Evolutionary conservation across 2,797 vertebrate species (phyloP), one percentile per base, ranked within the genome.

Genomic region (Sciurus carolinensis): DNA sequence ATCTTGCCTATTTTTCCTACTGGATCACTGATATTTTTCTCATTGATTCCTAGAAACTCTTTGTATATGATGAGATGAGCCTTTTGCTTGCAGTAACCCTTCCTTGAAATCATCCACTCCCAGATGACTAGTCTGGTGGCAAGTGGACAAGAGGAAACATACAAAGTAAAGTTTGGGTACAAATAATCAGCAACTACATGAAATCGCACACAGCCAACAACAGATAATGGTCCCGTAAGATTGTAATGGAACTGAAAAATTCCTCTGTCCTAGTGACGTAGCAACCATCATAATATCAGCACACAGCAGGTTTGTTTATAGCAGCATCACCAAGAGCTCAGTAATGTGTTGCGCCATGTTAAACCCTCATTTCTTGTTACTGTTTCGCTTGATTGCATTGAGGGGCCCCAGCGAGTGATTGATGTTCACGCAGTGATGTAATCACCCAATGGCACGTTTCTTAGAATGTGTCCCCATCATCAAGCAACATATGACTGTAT

Each of bases 41-140:
- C 83, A 76, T 50, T 95, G 67, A 95, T 80, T 81, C 64, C n/a
- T 92, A 79, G 73, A 30, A 77, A 91, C 30, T 62, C 85, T 92
- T 95, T 91, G 77, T 82, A 89, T 86, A 83, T 86, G 22, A 36
- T 79, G 50, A 92, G 22, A 93, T 85, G 42, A 73, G 36, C 42
- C 66, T 76, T 77, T 93, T 79, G 42, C 54, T 47, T 85, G 1
- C 73, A 36, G 67, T 50, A 39, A 87, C 36, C 76, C 24, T 96
- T 96, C 59, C 73, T 77, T 88, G 62, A 94, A 92, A 82, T n/a
- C 80, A 73, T 33, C 57, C 8, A 69, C 39, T 73, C 50, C 44
- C 50, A 91, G 64, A 71, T 79, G 69, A 93, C 42, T 83, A 93
- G n/a, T 67, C 50, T 77, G 59, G 62, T 72, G 26, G 24, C 52